Evolutionary conservation across 2,888 invertebrate genomes (phyloP).

Genomic region (Amphimallon solstitiale): DNA sequence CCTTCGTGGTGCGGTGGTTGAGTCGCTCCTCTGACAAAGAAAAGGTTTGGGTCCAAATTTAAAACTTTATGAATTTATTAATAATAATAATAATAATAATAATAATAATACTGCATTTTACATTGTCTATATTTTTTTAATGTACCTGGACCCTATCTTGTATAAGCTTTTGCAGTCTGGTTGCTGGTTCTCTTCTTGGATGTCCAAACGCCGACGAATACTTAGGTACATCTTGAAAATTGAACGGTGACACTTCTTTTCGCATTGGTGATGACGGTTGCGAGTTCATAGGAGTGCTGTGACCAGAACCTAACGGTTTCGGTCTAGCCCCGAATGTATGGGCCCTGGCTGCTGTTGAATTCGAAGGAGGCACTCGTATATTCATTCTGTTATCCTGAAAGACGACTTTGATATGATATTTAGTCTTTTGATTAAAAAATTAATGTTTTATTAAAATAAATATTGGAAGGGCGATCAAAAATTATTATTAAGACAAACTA

Average conservation of each 20-base stretch:
- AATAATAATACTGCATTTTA: too few relatives aligned
- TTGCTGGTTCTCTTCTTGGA: slow-evolving; percentile 54
- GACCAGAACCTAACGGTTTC: slow-evolving; percentile 57
- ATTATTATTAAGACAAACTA: too few relatives aligned
- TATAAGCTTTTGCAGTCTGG: slow-evolving; percentile 64
- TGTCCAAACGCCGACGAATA: slow-evolving; percentile 50
- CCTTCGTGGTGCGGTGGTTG: too few relatives aligned
- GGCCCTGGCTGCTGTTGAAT: slow-evolving; percentile 75
- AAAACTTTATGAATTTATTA: too few relatives aligned
- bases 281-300: slow-evolving; percentile 64
- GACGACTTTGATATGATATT: not conserved
- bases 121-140: too few relatives aligned
- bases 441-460: too few relatives aligned
- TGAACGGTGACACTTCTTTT: slow-evolving; percentile 70
- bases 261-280: slow-evolving; percentile 78
- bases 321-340: slow-evolving; percentile 63
- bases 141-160: slow-evolving; percentile 63
- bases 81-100: too few relatives aligned
- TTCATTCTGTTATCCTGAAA: slow-evolving; percentile 46
- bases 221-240: slow-evolving; percentile 57
- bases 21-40: too few relatives aligned
- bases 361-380: slow-evolving; percentile 60
- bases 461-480: too few relatives aligned
- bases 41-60: too few relatives aligned
- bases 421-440: too few relatives aligned